A percentile compares a stretch with the other conserved stretches of the same genome.
Evolutionary conservation across 1,140 invertebrate species (phyloP).

Genomic region (Drusus annulatus): DNA sequence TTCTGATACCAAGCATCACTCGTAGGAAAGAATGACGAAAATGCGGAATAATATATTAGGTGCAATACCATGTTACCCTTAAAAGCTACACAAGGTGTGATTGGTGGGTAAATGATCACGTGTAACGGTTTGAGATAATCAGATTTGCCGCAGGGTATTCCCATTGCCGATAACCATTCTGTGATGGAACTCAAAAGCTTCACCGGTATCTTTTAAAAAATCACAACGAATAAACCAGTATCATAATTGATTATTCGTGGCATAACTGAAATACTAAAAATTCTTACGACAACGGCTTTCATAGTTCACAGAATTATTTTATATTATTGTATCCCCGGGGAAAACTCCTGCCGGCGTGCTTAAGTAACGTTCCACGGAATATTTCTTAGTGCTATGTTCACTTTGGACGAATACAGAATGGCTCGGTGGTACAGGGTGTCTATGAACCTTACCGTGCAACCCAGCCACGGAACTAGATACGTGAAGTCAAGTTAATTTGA

Average conservation of each 20-base stretch:
- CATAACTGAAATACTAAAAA: slow-evolving; percentile 6
- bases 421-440: background rate
- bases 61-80: no score
- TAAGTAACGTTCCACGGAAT: slow-evolving; percentile 10
- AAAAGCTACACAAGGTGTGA: no score
- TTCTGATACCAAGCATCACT: no score
- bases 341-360: background rate
- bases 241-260: background rate
- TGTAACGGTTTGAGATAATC: no score
- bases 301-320: slow-evolving; percentile 14
- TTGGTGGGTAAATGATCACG: no score
- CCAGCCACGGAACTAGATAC: background rate
- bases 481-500: background rate
- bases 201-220: no score
- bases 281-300: background rate
- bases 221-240: background rate
- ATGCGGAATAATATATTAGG: no score
- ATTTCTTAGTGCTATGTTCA: slow-evolving; percentile 3
- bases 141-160: no score
- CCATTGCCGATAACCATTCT: no score
- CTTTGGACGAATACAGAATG: background rate
- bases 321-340: slow-evolving; percentile 7
- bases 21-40: no score
- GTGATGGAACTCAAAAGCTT: no score
- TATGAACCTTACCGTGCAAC: no score